These are phyloP conservation scores for Lampropteryx suffumata DNA, from an alignment of 2,888 invertebrate genomes.

Conservation along the genomic window DNA sequence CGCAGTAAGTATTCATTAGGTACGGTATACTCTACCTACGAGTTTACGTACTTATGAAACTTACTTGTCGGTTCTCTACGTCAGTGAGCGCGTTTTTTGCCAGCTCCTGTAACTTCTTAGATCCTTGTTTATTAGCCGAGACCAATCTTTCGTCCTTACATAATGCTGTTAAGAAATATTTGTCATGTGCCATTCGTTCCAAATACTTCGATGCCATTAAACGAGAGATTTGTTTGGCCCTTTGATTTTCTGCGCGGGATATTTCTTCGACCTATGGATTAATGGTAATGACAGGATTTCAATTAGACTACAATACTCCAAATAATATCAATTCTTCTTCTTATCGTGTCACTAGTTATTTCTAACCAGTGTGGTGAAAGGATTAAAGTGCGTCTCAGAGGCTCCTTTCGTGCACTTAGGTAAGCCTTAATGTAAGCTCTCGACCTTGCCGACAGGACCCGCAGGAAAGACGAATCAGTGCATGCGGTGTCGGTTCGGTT, in stretches of 20 bases:
- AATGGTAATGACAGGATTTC: slow-evolving; percentile 40
- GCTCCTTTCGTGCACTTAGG: no score
- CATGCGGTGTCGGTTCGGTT: no score
- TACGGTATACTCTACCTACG: no score
- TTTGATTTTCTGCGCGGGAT: slow-evolving; percentile 67
- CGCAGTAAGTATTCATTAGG: not conserved
- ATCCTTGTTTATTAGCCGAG: slow-evolving; percentile 71
- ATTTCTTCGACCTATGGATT: slow-evolving; percentile 65
- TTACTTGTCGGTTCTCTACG: slow-evolving; percentile 69
- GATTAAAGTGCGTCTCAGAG: no score
- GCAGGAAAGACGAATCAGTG: no score
- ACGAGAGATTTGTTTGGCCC: slow-evolving; percentile 62
- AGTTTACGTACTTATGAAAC: slow-evolving; percentile 1
- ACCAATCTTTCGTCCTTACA: slow-evolving; percentile 68
- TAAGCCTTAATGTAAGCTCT: no score
- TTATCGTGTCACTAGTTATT: no score
- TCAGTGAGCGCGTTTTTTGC: slow-evolving; percentile 65
- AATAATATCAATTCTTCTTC: no score
- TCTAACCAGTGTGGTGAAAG: no score
- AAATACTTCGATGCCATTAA: slow-evolving; percentile 77
- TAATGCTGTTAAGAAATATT: slow-evolving; percentile 68
- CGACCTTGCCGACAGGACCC: no score
- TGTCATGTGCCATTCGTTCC: slow-evolving; percentile 77
- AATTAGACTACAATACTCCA: not conserved
- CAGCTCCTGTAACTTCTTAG: slow-evolving; percentile 59